These are phyloP conservation scores for Taeniopygia guttata DNA, from an alignment of 2,797 vertebrate species.

Conservation along the genomic window DNA sequence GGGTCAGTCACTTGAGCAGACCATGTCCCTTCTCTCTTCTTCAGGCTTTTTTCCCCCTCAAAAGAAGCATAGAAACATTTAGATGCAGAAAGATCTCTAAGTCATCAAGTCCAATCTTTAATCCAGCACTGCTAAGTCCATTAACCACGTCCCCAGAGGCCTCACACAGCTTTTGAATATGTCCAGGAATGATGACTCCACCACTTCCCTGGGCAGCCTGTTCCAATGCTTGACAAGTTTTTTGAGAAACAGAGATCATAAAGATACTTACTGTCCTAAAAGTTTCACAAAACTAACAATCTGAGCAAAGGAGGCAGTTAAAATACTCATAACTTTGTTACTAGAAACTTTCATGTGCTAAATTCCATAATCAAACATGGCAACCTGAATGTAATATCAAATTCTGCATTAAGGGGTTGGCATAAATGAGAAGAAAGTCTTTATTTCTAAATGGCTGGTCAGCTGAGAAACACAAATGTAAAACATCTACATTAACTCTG, in stretches of 20 bases:
- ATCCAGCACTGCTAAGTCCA: not conserved
- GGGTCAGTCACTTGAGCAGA: not conserved
- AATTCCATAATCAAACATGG: not conserved
- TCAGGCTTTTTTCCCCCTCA: not conserved
- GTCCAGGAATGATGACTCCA: not conserved
- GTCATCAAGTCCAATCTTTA: not conserved
- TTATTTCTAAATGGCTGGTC: not conserved
- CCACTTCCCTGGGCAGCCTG: not conserved
- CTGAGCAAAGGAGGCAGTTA: not conserved
- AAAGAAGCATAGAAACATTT: not conserved
- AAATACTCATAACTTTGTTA: not conserved
- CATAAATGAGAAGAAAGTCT: not conserved
- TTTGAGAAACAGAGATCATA: not conserved
- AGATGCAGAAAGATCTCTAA: not conserved
- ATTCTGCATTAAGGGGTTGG: not conserved
- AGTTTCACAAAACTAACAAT: not conserved
- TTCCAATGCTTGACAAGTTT: not conserved
- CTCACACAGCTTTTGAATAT: accelerated
- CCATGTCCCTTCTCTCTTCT: not conserved
- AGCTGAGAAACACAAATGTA: not conserved
- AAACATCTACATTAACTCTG: not conserved
- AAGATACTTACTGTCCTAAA: not conserved
- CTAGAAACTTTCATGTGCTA: not conserved
- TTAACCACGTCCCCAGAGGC: accelerated
- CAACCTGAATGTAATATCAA: not conserved